Percentiles rank a stretch among this genome's conserved stretches.
Conservation (phyloP, 2,797 vertebrate species). For the Zenarchopterus dispar region DNA sequence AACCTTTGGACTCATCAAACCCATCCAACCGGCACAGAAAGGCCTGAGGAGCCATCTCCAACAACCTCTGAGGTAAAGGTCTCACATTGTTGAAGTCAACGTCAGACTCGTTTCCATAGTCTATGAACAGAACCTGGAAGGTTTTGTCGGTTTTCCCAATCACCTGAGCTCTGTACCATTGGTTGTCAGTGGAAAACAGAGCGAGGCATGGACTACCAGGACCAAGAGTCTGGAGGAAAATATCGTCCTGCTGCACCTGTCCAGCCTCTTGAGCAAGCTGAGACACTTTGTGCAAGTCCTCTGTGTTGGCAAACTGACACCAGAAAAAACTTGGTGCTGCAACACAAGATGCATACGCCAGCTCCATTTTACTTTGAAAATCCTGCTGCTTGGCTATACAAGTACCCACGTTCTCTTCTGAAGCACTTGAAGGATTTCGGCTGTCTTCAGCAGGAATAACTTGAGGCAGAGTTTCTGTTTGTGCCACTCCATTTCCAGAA, state of each 20-base stretch:
- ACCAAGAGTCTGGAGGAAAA: slow-evolving; percentile 47
- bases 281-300: slow-evolving; percentile 47
- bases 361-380: slow-evolving; percentile 51
- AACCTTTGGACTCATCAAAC: slow-evolving; percentile 77
- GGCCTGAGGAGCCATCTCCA: slow-evolving; percentile 81
- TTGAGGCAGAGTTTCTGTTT: background rate
- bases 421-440: background rate
- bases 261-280: slow-evolving; percentile 77
- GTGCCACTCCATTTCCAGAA: background rate
- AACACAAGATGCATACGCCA: slow-evolving; percentile 79
- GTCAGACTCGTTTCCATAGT: slow-evolving; percentile 87
- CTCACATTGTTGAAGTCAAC: slow-evolving; percentile 71
- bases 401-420: slow-evolving; percentile 4
- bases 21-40: slow-evolving; percentile 87
- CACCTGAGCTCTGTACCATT: slow-evolving; percentile 87
- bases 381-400: slow-evolving; percentile 48
- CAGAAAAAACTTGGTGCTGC: slow-evolving; percentile 88
- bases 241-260: slow-evolving; percentile 33
- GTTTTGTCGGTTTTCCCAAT: slow-evolving; percentile 37
- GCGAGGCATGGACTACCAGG: slow-evolving; percentile 84
- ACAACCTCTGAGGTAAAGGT: slow-evolving; percentile 75
- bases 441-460: background rate
- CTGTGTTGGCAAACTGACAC: slow-evolving; percentile 80
- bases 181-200: slow-evolving; percentile 81
- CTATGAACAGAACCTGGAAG: slow-evolving; percentile 81